Evolutionary conservation across 2,113 vertebrate species (phyloP).

Genomic region (Muntiacus muntjak): DNA sequence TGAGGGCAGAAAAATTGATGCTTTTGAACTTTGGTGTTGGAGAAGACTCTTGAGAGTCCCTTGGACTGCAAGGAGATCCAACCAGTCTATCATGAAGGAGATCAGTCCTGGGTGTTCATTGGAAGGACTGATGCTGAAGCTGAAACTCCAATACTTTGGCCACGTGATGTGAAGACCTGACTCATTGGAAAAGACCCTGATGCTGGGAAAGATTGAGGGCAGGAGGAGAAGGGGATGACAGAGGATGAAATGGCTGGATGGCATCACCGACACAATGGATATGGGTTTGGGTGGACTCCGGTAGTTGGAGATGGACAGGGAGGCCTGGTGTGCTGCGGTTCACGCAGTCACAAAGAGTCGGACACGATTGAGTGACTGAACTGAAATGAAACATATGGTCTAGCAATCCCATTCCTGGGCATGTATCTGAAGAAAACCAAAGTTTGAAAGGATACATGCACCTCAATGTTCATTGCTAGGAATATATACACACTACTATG

Average conservation of each 20-base stretch:
- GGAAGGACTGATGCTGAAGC: neutral
- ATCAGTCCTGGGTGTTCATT: neutral
- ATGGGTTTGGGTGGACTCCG: neutral
- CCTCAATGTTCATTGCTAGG: neutral
- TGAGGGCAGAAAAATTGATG: accelerated
- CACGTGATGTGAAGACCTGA: accelerated
- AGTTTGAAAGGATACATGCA: neutral
- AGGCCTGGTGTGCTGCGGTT: neutral
- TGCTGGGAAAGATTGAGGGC: neutral
- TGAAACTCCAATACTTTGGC: neutral
- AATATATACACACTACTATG: neutral
- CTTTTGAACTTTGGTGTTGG: neutral
- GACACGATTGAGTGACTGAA: accelerated
- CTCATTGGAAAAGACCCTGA: neutral
- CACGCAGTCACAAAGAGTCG: neutral
- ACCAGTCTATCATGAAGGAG: neutral
- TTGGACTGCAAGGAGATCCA: neutral
- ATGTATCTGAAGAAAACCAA: neutral
- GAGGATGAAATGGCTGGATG: neutral
- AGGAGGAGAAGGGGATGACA: neutral
- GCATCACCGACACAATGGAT: accelerated
- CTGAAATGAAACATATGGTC: neutral
- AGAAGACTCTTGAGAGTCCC: neutral
- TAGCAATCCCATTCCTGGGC: neutral
- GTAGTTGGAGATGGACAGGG: neutral